A percentile compares a stretch with the other conserved stretches of the same genome.
These are phyloP conservation scores for Drosophila melanica DNA, from an alignment of 1,140 invertebrate genomes.

Conservation along the genomic window DNA sequence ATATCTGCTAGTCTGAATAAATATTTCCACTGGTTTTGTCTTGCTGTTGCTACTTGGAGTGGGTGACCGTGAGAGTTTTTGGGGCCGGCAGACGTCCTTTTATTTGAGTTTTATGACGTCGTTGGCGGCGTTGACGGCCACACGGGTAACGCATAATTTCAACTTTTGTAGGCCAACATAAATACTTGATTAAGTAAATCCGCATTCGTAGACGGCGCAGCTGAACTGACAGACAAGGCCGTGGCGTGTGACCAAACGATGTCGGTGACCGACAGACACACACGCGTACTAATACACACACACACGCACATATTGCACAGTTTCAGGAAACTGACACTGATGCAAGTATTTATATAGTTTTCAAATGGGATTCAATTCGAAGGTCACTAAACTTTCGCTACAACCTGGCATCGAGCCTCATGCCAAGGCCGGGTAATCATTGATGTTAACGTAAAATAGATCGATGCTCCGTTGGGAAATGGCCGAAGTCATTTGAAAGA, in stretches of 20 bases:
- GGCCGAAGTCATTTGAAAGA: neutral
- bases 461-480: no score
- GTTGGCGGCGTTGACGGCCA: neutral
- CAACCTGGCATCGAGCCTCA: no score
- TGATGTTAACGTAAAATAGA: neutral
- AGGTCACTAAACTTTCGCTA: neutral
- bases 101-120: conserved; percentile 51
- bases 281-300: no score
- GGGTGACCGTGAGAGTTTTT: conserved; percentile 5
- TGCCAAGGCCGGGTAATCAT: no score
- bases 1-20: no score
- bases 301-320: neutral
- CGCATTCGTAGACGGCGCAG: conserved; percentile 59
- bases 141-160: conserved; percentile 63
- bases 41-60: conserved; percentile 12
- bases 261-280: conserved; percentile 5
- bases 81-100: conserved; percentile 27
- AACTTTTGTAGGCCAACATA: conserved; percentile 72
- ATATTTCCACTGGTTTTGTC: conserved; percentile 1
- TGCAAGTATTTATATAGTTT: conserved; percentile 62
- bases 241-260: conserved; percentile 1
- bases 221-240: conserved; percentile 29
- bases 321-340: conserved; percentile 27
- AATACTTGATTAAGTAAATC: conserved; percentile 74
- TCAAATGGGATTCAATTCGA: conserved; percentile 39